These are phyloP conservation scores for Chionis minor DNA, from an alignment of 2,113 vertebrate genomes.

Conservation along the genomic window DNA sequence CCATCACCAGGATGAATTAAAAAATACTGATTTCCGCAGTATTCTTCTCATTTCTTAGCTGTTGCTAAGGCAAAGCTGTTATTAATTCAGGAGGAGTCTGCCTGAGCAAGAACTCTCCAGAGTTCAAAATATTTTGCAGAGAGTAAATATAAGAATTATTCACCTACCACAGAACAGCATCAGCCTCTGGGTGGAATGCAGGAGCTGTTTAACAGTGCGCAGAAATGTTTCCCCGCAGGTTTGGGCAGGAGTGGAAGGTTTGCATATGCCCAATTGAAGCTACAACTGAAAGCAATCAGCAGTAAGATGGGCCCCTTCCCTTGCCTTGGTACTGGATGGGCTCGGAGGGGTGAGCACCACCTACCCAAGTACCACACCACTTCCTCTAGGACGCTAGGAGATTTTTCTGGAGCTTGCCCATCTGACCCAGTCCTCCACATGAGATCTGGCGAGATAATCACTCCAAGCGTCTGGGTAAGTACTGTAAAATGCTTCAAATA, in stretches of 20 bases:
- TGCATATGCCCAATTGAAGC: background rate
- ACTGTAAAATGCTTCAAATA: slow-evolving; percentile 65
- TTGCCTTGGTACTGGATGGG: background rate
- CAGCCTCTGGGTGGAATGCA: slow-evolving; percentile 58
- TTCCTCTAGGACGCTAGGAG: background rate
- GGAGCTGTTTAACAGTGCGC: background rate
- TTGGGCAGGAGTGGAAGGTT: background rate
- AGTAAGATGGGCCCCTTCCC: background rate
- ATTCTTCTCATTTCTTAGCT: background rate
- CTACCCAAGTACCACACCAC: background rate
- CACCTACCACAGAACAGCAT: slow-evolving; percentile 62
- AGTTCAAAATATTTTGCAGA: slow-evolving; percentile 42
- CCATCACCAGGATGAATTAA: background rate
- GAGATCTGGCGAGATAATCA: slow-evolving; percentile 41
- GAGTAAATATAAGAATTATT: slow-evolving; percentile 48
- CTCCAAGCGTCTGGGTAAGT: slow-evolving; percentile 61
- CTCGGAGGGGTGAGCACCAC: background rate
- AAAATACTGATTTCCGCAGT: background rate
- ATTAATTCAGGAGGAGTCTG: slow-evolving; percentile 50
- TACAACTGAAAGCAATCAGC: background rate
- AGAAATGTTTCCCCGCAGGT: background rate
- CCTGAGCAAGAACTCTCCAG: slow-evolving; percentile 1
- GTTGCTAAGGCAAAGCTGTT: slow-evolving; percentile 48
- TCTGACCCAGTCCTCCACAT: slow-evolving; percentile 53
- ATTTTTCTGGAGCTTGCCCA: slow-evolving; percentile 27